Conservation (phyloP, 2,113 vertebrate species). For the Lycaon pictus region DNA sequence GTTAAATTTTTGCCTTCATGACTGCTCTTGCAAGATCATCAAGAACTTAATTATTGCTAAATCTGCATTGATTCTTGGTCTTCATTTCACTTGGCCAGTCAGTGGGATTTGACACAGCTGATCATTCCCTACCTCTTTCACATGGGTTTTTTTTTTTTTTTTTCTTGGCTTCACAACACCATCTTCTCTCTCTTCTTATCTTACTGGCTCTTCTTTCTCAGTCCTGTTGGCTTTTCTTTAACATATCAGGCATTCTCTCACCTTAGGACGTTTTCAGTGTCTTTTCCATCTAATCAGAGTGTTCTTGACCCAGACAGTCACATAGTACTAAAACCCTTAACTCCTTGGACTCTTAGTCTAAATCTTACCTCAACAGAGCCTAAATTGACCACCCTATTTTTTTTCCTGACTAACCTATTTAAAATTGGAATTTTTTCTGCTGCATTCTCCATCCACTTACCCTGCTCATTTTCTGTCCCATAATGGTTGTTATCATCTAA, state of each 20-base stretch:
- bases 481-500: not conserved
- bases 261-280: not conserved
- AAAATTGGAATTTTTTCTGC: not conserved
- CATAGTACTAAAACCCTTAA: not conserved
- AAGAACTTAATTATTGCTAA: not conserved
- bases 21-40: not conserved
- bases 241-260: not conserved
- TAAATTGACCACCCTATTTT: not conserved
- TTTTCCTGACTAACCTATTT: not conserved
- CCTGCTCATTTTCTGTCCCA: not conserved
- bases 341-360: not conserved
- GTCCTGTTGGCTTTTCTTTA: not conserved
- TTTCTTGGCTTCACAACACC: not conserved
- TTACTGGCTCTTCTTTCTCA: not conserved
- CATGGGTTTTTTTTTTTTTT: not conserved
- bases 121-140: not conserved
- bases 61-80: not conserved
- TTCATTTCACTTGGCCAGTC: not conserved
- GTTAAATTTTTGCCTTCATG: not conserved
- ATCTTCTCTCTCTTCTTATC: not conserved
- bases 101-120: not conserved
- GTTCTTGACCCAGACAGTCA: not conserved
- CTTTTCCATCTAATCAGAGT: not conserved
- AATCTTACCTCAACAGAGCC: not conserved
- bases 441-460: not conserved